These are phyloP conservation scores for Dascyllus trimaculatus DNA, from an alignment of 2,113 vertebrate genomes.

Conservation along the genomic window DNA sequence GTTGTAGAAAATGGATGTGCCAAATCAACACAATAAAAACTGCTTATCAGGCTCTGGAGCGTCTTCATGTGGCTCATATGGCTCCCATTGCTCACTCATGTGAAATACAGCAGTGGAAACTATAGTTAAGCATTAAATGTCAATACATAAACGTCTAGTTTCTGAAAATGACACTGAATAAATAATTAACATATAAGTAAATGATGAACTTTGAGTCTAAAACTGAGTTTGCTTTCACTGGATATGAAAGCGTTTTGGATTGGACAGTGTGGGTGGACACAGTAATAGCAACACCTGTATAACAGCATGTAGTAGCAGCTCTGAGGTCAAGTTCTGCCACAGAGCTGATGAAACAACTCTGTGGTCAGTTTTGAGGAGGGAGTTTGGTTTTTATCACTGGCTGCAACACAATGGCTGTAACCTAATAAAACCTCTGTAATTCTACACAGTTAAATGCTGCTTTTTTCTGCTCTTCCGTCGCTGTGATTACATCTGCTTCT, in stretches of 20 bases:
- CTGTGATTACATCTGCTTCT: background rate
- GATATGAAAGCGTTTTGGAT: constrained; percentile 47
- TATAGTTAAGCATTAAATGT: no score
- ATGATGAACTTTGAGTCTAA: no score
- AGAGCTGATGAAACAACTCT: background rate
- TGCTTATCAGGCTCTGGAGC: no score
- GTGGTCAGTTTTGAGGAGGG: background rate
- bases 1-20: no score
- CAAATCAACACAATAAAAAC: no score
- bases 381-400: background rate
- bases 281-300: constrained; percentile 27
- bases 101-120: no score
- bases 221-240: no score
- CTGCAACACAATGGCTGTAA: background rate
- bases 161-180: no score
- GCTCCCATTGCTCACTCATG: no score
- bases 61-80: no score
- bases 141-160: no score
- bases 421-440: background rate
- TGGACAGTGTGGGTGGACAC: constrained; percentile 4
- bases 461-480: background rate
- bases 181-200: no score
- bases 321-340: background rate
- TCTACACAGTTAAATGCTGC: background rate
- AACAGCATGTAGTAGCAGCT: background rate